Base-by-base conservation (phyloP, 2,888 invertebrate genomes). In the Chalcosyrphus nemorum region DNA sequence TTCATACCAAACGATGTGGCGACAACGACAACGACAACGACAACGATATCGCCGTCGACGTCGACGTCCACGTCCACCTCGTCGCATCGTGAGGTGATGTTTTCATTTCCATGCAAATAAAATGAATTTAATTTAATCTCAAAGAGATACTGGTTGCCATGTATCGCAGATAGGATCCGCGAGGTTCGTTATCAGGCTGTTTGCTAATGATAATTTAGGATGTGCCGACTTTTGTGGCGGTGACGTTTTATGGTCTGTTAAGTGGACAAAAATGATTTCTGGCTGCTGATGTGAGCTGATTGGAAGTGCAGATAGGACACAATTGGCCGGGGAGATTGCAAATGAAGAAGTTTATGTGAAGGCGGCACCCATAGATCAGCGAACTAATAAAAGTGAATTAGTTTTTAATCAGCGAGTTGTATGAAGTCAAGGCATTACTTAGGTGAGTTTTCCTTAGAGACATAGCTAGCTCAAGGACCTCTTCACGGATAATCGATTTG, bases 71-170 rank as follows among this genome's bases (percentile, higher is more conserved):
- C 24, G 21, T 43, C 19, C 19, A 15, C 24, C 3, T 13, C 27
- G 66, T 50, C 61, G 38, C 27, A 59, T 50, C 61, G 38, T 47
- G 52, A 57, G 70, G 74, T 87, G 84, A 87, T 87, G 86, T 86
- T 86, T 87, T 86, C 86, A 87, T 87, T 87, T 87, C 76, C 86
- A 86, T 80, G 80, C 74, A 84, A 84, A 84, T 80, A 52, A 74
- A 74, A 74, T 84, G 50, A 74, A 65, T 77, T 68, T 54, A 45
- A 66, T 54, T 66, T 78, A 61, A 82, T 82, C 78, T 50, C 11
- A 0, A 6, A 35, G 21, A 82, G 82, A 61, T 47, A 66, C 54
- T 50, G 47, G 54, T 38, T 54, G 27, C 35, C 61, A 29, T 68
- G 29, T 52, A 38, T 19, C 38, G 27, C 43, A 74, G 78, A 84